These are phyloP conservation scores for Pocota personata DNA, from an alignment of 2,888 invertebrate genomes.

Conservation along the genomic window DNA sequence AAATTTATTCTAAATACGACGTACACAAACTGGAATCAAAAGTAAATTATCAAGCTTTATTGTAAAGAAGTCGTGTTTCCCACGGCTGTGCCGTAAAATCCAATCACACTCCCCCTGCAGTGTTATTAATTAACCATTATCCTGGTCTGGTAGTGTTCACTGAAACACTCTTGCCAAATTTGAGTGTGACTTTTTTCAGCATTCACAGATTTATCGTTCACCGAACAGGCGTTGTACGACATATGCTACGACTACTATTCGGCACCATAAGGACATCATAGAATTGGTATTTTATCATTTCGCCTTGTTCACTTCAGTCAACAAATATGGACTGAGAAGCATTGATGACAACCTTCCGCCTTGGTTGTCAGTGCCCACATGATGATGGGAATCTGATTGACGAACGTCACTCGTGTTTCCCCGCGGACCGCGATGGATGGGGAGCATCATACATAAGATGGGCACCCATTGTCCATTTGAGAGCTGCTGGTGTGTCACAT, in stretches of 20 bases:
- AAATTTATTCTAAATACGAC: not conserved
- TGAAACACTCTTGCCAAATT: slow-evolving; percentile 37
- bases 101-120: slow-evolving; percentile 16
- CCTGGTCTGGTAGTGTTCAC: slow-evolving; percentile 43
- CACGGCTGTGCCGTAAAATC: not conserved
- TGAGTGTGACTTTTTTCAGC: slow-evolving; percentile 11
- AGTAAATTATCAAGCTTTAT: slow-evolving; percentile 39
- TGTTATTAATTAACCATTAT: slow-evolving; percentile 67
- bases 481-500: slow-evolving; percentile 50
- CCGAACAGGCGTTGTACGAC: slow-evolving; percentile 44
- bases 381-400: slow-evolving; percentile 52
- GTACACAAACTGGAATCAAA: slow-evolving; percentile 31
- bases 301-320: slow-evolving; percentile 18
- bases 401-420: slow-evolving; percentile 47
- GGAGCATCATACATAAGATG: slow-evolving; percentile 36
- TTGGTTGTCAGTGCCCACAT: slow-evolving; percentile 23
- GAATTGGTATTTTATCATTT: slow-evolving; percentile 53
- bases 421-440: not conserved
- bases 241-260: slow-evolving; percentile 47
- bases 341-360: slow-evolving; percentile 17
- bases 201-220: slow-evolving; percentile 49
- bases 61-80: slow-evolving; percentile 21
- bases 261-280: slow-evolving; percentile 47
- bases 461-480: slow-evolving; percentile 33
- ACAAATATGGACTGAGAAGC: slow-evolving; percentile 10